These are phyloP conservation scores for Leptothorax acervorum DNA, from an alignment of 2,888 invertebrate genomes.

Conservation along the genomic window DNA sequence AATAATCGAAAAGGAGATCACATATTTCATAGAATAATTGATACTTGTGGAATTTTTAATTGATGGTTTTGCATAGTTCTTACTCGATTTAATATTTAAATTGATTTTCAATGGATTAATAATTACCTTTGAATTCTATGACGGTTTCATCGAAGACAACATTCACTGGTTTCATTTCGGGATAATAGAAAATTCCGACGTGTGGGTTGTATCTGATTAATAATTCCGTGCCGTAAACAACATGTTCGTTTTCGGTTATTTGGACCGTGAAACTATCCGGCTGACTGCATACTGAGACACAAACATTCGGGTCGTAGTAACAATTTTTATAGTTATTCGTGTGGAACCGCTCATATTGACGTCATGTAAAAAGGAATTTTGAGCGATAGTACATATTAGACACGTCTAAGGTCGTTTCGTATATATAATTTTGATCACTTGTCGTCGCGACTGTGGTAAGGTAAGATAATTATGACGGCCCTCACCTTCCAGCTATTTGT, in stretches of 20 bases:
- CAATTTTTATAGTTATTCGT: conserved; percentile 29
- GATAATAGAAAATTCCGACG: conserved; percentile 50
- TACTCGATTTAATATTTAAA: background rate
- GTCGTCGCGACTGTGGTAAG: background rate
- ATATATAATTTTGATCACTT: conserved; percentile 38
- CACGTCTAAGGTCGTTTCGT: conserved; percentile 10
- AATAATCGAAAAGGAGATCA: background rate
- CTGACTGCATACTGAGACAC: conserved; percentile 58
- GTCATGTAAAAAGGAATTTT: conserved; percentile 17
- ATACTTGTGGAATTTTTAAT: background rate
- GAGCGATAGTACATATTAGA: background rate
- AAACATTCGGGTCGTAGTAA: conserved; percentile 3
- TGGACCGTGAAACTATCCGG: conserved; percentile 57
- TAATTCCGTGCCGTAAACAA: conserved; percentile 62
- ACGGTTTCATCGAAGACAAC: conserved; percentile 60
- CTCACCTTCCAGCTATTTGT: conserved; percentile 17
- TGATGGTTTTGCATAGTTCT: background rate
- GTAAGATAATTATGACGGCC: conserved; percentile 36
- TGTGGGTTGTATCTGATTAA: conserved; percentile 47
- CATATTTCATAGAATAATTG: background rate
- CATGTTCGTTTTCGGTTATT: conserved; percentile 50
- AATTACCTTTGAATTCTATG: conserved; percentile 65
- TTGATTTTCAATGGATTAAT: background rate
- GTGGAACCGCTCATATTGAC: conserved; percentile 20
- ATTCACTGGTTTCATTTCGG: conserved; percentile 58